A percentile compares a stretch with the other conserved stretches of the same genome.
phyloP scores from a whole-genome alignment of 2,113 vertebrate species.

The Tor tambroides region DNA sequence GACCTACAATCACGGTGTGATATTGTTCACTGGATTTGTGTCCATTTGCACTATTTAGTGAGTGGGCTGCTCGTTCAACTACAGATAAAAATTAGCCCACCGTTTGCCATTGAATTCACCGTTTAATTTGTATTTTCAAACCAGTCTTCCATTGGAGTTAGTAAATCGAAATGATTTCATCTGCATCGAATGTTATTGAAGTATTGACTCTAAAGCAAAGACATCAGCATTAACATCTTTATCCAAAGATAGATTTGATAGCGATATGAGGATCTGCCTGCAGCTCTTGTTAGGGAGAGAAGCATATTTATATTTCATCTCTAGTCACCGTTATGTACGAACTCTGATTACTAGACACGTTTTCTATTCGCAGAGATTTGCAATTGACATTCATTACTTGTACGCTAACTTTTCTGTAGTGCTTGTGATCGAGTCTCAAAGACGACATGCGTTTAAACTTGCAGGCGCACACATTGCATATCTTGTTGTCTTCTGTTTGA shows the following conservation, averaged over 20 bases:
- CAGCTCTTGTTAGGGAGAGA: neutral
- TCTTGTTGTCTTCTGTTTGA: slow-evolving; percentile 44
- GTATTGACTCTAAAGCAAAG: slow-evolving; percentile 3
- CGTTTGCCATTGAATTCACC: neutral
- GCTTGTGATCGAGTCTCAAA: slow-evolving; percentile 46
- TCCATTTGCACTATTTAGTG: slow-evolving; percentile 62
- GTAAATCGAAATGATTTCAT: neutral
- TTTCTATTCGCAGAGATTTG: slow-evolving; percentile 23
- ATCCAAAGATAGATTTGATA: slow-evolving; percentile 33
- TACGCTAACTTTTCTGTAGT: slow-evolving; percentile 51
- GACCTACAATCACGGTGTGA: neutral
- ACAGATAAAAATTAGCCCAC: neutral
- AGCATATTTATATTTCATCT: slow-evolving; percentile 21
- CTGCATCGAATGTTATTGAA: neutral
- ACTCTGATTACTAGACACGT: slow-evolving; percentile 35
- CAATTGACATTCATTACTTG: slow-evolving; percentile 31
- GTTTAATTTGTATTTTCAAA: neutral
- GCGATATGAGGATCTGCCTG: slow-evolving; percentile 6
- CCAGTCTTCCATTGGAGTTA: slow-evolving; percentile 16
- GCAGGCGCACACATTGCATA: slow-evolving; percentile 5
- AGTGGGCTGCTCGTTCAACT: neutral
- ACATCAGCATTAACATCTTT: slow-evolving; percentile 7
- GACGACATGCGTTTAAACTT: slow-evolving; percentile 18
- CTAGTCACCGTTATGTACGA: neutral
- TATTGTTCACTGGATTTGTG: slow-evolving; percentile 27